These are phyloP conservation scores for Calyptomena viridis DNA, from an alignment of 2,113 vertebrate species.

Conservation along the genomic window DNA sequence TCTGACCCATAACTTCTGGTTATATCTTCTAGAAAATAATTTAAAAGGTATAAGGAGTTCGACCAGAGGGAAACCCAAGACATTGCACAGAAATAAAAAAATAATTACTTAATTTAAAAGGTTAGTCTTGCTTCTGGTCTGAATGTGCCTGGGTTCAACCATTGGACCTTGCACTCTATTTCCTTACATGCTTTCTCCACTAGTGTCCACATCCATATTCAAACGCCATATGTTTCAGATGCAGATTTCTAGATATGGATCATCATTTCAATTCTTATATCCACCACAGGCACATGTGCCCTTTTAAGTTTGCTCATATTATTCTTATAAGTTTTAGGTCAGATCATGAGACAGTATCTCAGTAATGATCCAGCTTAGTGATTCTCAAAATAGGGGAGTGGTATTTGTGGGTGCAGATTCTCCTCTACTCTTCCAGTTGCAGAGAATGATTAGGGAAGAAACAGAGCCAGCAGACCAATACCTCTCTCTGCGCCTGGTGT, in stretches of 20 bases:
- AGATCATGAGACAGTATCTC: background rate
- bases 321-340: background rate
- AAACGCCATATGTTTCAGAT: background rate
- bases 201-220: background rate
- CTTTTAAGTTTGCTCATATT: background rate
- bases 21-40: background rate
- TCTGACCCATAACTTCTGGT: background rate
- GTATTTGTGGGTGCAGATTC: rapidly evolving
- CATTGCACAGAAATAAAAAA: background rate
- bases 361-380: background rate
- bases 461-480: background rate
- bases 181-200: background rate
- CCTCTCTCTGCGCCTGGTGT: background rate
- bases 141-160: background rate
- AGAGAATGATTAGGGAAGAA: background rate
- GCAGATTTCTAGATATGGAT: background rate
- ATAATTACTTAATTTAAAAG: background rate
- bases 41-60: background rate
- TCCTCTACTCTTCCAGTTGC: background rate
- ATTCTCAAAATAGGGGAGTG: background rate
- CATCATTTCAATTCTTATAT: background rate
- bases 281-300: rapidly evolving
- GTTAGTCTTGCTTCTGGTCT: background rate
- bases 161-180: background rate
- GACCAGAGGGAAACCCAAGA: background rate